Conservation (phyloP, 2,113 vertebrate species). For the Macrotis lagotis region DNA sequence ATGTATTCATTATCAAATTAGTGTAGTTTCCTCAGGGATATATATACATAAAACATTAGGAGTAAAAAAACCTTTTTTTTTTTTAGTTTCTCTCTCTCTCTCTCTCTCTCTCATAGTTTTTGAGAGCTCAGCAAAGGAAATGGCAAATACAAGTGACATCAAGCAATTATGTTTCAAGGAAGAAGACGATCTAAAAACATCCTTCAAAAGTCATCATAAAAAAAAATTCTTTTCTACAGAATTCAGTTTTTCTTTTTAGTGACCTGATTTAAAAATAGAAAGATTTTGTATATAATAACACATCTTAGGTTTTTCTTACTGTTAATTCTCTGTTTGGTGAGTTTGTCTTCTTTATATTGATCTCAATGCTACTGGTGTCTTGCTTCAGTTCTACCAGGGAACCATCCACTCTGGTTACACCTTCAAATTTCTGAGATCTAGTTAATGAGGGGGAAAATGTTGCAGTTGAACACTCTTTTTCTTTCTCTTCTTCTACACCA, state of each 20-base stretch:
- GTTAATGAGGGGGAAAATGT: conserved; percentile 74
- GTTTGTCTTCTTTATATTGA: conserved; percentile 82
- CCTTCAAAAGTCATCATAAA: not conserved
- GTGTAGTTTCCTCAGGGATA: not conserved
- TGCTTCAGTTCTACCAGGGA: conserved; percentile 73
- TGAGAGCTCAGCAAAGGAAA: not conserved
- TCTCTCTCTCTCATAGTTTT: not conserved
- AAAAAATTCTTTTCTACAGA: not conserved
- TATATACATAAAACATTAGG: not conserved
- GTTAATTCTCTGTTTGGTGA: conserved; percentile 78
- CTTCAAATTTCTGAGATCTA: conserved; percentile 82
- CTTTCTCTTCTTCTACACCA: conserved; percentile 78
- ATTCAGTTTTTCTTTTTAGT: conserved; percentile 38
- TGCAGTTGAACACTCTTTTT: conserved; percentile 73
- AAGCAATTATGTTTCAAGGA: not conserved
- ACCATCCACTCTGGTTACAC: conserved; percentile 77
- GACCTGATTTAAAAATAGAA: conserved; percentile 47
- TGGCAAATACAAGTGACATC: not conserved
- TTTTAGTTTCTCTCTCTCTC: not conserved
- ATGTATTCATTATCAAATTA: not conserved
- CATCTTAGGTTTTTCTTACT: conserved; percentile 80
- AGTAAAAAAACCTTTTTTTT: not conserved
- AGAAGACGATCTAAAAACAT: not conserved
- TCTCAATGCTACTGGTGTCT: conserved; percentile 79
- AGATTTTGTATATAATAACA: conserved; percentile 62